Base-by-base conservation (phyloP, 2,113 vertebrate species). In the Prunella himalayana region DNA sequence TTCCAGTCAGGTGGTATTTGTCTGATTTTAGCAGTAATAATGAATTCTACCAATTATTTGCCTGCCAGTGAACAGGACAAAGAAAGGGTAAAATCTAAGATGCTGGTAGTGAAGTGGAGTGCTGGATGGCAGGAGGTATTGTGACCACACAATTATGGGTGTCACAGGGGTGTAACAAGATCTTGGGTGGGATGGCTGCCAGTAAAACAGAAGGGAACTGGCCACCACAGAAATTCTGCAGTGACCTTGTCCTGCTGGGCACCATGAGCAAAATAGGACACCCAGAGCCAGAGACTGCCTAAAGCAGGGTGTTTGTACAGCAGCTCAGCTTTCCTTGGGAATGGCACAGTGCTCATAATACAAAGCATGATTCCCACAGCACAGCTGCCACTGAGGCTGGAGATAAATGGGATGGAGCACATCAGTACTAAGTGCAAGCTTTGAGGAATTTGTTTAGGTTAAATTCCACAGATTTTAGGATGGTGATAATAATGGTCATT, bases 401-500 rank as follows among this genome's bases (percentile, higher is more conserved):
- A 50, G 57, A 63, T 64, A 90, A 94, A 82, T 7, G 77, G 66
- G 80, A 94, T 75, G 91, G 81, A 86, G 50, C 27, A 19, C 49
- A 86, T 44, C 81, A 84, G 65, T 84, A 86, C 91, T 93, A 90
- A 94, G 94, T 71, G 76, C 66, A 95, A 97, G 88, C 86, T 71
- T 73, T 68, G 82, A 84, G 86, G 94, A 96, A 97, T 97, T 96
- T 97, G 96, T 93, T 96, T 97, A 97, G 90, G 94, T 96, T 97
- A 97, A 97, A 96, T 97, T 96, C 96, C 72, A 92, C 94, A 95
- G 80, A 97, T 97, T 94, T 96, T 68, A 86, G 92, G 84, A 82
- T 54, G 78, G 92, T 69, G 83, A 80, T 97, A 97, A 97, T 97
- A 95, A 98, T 69, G 95, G 97, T 97, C 89, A 97, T 98, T 97